phyloP scores from a whole-genome alignment of 2,888 invertebrate genomes.

The Drosophila algonquin region DNA sequence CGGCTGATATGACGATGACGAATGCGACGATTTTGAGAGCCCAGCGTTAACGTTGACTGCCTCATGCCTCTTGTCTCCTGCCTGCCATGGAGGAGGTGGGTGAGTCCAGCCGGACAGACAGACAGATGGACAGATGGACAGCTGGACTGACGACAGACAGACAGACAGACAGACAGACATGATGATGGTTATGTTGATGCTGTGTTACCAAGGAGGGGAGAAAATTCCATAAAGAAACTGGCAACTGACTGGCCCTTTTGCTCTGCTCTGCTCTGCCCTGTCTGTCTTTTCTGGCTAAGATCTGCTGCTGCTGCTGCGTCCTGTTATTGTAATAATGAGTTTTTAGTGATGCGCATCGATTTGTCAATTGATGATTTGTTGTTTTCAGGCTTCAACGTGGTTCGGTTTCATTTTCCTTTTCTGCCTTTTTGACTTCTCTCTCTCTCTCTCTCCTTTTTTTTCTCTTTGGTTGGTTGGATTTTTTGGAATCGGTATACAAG shows the following conservation, averaged over 20 bases:
- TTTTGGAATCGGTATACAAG: conserved; percentile 25
- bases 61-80: conserved; percentile 37
- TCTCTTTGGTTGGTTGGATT: conserved; percentile 4
- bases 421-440: conserved; percentile 20
- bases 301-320: conserved; percentile 58
- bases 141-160: conserved; percentile 1
- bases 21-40: conserved; percentile 71
- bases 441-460: not conserved
- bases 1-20: conserved; percentile 77
- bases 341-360: conserved; percentile 78
- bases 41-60: conserved; percentile 54
- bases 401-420: conserved; percentile 23
- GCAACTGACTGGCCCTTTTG: not conserved
- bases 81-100: conserved; percentile 35
- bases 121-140: conserved; percentile 27
- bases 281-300: conserved; percentile 4
- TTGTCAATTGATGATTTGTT: conserved; percentile 81
- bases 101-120: conserved; percentile 31
- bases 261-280: not conserved
- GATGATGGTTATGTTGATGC: conserved; percentile 58
- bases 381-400: conserved; percentile 52
- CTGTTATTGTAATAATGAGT: conserved; percentile 80
- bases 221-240: conserved; percentile 16
- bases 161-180: conserved; percentile 25
- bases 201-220: conserved; percentile 9